Conservation (phyloP, 2,113 vertebrate species). For the Takifugu bimaculatus region DNA sequence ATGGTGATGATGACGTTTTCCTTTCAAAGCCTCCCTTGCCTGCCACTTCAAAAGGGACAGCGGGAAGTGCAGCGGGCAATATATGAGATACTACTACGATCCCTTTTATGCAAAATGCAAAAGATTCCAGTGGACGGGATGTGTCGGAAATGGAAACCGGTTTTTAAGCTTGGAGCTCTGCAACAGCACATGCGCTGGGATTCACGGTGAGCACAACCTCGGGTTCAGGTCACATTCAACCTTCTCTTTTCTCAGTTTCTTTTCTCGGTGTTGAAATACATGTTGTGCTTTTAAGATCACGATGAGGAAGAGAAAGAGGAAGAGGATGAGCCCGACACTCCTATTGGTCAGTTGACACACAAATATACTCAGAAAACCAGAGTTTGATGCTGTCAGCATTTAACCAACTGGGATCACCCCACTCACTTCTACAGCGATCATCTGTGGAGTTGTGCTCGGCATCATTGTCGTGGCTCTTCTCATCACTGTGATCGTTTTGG, state of each 20-base stretch:
- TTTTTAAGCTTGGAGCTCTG: slow-evolving; percentile 34
- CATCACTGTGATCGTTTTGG: slow-evolving; percentile 47
- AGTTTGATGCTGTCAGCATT: background rate
- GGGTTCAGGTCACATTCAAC: too few species aligned
- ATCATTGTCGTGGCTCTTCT: slow-evolving; percentile 47
- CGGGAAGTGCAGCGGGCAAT: slow-evolving; percentile 33
- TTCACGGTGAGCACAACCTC: slow-evolving; percentile 48
- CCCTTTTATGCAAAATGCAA: slow-evolving; percentile 48
- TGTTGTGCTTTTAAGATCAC: slow-evolving; percentile 48
- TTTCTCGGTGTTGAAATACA: background rate
- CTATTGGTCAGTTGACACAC: slow-evolving; percentile 58
- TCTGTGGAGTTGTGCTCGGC: slow-evolving; percentile 63
- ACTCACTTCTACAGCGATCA: slow-evolving; percentile 53
- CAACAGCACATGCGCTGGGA: slow-evolving; percentile 65
- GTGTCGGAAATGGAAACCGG: slow-evolving; percentile 71
- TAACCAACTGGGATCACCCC: background rate
- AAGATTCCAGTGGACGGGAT: slow-evolving; percentile 60
- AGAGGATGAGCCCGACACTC: slow-evolving; percentile 62
- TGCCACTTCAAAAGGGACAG: slow-evolving; percentile 42
- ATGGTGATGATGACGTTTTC: background rate
- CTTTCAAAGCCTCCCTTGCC: slow-evolving; percentile 34
- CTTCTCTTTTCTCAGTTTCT: background rate
- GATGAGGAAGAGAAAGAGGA: slow-evolving; percentile 4
- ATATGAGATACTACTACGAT: slow-evolving; percentile 60
- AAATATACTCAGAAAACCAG: too few species aligned